Percentiles rank a stretch among this genome's conserved stretches.
Evolutionary conservation across 1,140 invertebrate genomes (phyloP).

Genomic region (Scaptomyza hsui): DNA sequence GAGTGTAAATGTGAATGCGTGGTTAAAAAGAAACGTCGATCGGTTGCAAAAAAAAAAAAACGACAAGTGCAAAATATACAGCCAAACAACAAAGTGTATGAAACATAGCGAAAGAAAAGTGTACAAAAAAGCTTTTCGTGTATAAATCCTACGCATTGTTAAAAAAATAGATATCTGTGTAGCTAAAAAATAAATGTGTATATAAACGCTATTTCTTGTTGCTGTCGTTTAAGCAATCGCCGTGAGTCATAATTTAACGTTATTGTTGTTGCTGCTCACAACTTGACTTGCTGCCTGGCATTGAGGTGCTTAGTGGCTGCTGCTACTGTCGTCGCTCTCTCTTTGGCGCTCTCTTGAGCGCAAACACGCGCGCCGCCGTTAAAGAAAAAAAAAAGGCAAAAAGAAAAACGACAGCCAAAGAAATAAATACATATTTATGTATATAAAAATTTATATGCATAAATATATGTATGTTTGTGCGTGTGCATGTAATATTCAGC

Average conservation of each 20-base stretch:
- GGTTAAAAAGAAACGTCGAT: constrained; percentile 15
- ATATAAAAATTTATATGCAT: constrained; percentile 5
- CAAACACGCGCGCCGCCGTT: constrained; percentile 57
- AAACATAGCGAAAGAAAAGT: constrained; percentile 29
- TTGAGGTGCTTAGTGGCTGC: constrained; percentile 58
- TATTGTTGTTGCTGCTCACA: constrained; percentile 48
- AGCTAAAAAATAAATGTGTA: constrained; percentile 30
- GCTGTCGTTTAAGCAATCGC: constrained; percentile 37
- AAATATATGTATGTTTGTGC: background rate
- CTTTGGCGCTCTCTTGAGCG: constrained; percentile 35
- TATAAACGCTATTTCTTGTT: constrained; percentile 43
- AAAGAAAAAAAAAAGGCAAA: constrained; percentile 59
- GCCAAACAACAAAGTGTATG: constrained; percentile 17
- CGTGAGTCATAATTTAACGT: constrained; percentile 59
- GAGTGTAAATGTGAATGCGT: constrained; percentile 21
- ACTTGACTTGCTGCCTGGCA: constrained; percentile 64
- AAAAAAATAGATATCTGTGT: constrained; percentile 18
- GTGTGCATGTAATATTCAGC: constrained; percentile 35
- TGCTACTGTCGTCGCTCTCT: constrained; percentile 36
- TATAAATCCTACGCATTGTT: constrained; percentile 51
- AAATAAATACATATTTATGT: constrained; percentile 24
- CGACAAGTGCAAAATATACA: constrained; percentile 38
- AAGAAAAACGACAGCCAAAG: constrained; percentile 33
- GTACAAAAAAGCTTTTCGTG: constrained; percentile 30
- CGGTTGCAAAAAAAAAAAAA: constrained; percentile 23